Evolutionary conservation across 2,797 vertebrate genomes (phyloP), one percentile per base, ranked within the genome.

Genomic region (Notoglanidium macrostoma): DNA sequence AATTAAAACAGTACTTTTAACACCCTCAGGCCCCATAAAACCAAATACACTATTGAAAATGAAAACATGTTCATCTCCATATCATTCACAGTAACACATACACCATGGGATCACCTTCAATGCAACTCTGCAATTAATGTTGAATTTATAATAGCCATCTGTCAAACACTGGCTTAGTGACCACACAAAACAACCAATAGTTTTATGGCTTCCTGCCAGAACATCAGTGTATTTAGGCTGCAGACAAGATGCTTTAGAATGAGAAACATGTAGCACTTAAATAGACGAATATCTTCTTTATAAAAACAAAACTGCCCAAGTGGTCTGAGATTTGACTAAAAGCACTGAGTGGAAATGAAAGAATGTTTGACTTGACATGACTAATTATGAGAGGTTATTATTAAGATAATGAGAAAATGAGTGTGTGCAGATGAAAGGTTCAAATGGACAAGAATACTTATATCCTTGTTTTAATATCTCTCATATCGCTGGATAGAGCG

Each of bases 321-420:
- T 76, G 46, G 8, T 73, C 23, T 63, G 63, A 79, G 3, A 5
- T 44, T 59, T 84, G 74, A 61, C 26, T 78, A 80, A 74, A 68
- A 70, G 49, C 61, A 83, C 68, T 40, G 76, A 70, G 80, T 87
- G 79, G 70, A 90, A 59, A 74, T 63, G n/a, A 86, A 82, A 70
- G 77, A 74, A 81, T 49, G 73, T 89, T 70, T 83, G 26, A 81
- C 67, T 81, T 86, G 84, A 85, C 51, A 84, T 72, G 83, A 81
- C 65, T 88, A 87, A 85, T 80, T 85, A 81, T 89, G 51, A 90
- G 82, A 82, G 49, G 46, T 73, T 88, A 81, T 89, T 90, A 90
- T 78, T 72, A 78, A 85, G 84, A 83, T 72, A 68, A 32, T 68
- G 68, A 65, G 59, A 77, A 83, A 65, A 78, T 89, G 72, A 88